Evolutionary conservation across 2,888 invertebrate genomes (phyloP).

Genomic region (Neocrepidodera transversa): DNA sequence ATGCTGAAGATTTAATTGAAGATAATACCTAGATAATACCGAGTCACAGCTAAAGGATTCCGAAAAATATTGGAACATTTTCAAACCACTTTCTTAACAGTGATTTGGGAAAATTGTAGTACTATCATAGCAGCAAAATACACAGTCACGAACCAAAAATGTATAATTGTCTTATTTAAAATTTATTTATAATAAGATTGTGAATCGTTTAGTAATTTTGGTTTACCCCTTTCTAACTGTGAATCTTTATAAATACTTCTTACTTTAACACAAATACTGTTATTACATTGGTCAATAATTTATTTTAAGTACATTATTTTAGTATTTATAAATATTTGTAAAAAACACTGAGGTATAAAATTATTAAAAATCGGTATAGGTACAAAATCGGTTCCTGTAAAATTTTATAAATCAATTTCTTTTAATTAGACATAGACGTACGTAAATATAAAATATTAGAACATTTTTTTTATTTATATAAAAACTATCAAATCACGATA

Average conservation of each 20-base stretch:
- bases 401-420: conserved; percentile 44
- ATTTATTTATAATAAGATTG: too few relatives aligned
- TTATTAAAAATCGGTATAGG: conserved; percentile 50
- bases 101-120: too few relatives aligned
- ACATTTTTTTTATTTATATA: conserved; percentile 33
- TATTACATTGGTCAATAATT: conserved; percentile 52
- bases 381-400: conserved; percentile 47
- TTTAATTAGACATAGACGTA: conserved; percentile 27
- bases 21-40: too few relatives aligned
- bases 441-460: conserved; percentile 40
- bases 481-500: conserved; percentile 33
- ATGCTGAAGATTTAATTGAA: too few relatives aligned
- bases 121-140: too few relatives aligned
- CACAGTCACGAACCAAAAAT: too few relatives aligned
- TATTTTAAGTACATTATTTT: conserved; percentile 51
- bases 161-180: too few relatives aligned
- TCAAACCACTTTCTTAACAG: too few relatives aligned
- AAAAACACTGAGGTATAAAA: conserved; percentile 58
- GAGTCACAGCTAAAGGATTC: too few relatives aligned
- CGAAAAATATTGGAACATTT: too few relatives aligned
- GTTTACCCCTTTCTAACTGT: conserved; percentile 35
- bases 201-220: too few relatives aligned
- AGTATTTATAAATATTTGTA: conserved; percentile 47
- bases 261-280: conserved; percentile 49
- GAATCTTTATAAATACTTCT: conserved; percentile 42